Percentiles rank a stretch among this genome's conserved stretches.
Evolutionary conservation across 64 coral and sea anemone genomes (phyloP).

Genomic region (Trachythela sp.): DNA sequence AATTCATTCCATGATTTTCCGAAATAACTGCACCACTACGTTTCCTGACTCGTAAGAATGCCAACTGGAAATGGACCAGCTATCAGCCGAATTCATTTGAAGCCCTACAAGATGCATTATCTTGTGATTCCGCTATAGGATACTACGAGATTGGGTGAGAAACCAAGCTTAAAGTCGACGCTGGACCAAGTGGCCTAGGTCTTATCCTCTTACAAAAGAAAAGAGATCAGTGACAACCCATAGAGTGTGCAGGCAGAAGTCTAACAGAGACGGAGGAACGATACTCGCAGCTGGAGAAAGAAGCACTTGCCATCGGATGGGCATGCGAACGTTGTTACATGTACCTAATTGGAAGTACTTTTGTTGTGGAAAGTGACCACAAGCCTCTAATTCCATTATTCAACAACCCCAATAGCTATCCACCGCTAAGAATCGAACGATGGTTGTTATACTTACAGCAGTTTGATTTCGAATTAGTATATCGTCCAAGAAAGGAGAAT

Average conservation of each 20-base stretch:
- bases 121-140: background rate
- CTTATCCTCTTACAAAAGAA: background rate
- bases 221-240: background rate
- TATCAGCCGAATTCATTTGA: background rate
- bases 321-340: background rate
- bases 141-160: background rate
- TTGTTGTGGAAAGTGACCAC: background rate
- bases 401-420: background rate
- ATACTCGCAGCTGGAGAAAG: background rate
- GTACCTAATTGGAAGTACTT: background rate
- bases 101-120: background rate
- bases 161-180: slow-evolving; percentile 3
- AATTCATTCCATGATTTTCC: slow-evolving; percentile 39
- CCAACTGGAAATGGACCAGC: slow-evolving; percentile 26
- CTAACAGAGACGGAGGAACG: background rate
- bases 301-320: slow-evolving; percentile 2
- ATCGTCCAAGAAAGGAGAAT: background rate
- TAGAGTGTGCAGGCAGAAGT: background rate
- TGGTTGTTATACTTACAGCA: slow-evolving; percentile 3
- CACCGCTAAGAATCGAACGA: background rate
- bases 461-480: background rate
- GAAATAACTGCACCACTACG: slow-evolving; percentile 28
- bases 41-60: slow-evolving; percentile 21
- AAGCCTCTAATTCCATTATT: background rate
- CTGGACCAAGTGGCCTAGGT: background rate